These are phyloP conservation scores for Amphiprion clarkii DNA, from an alignment of 2,797 vertebrate genomes.

Conservation along the genomic window DNA sequence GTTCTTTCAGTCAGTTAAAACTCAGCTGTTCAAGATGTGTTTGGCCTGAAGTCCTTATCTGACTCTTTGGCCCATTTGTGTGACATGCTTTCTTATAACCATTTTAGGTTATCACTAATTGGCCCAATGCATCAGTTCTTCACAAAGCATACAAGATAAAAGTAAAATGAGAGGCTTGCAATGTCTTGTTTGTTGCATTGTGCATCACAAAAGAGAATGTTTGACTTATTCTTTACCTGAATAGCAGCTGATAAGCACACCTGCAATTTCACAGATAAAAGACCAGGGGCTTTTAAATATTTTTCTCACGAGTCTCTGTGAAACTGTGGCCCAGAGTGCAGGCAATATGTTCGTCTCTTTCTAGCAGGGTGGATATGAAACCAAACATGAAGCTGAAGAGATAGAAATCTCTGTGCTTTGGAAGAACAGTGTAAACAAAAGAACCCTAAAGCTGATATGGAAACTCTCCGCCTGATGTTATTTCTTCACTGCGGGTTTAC, in stretches of 20 bases:
- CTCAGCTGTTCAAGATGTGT: background rate
- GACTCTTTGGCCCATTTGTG: background rate
- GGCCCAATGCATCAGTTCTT: slow-evolving; percentile 4
- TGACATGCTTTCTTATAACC: background rate
- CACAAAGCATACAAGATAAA: slow-evolving; percentile 13
- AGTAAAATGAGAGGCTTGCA: background rate
- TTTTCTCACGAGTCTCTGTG: background rate
- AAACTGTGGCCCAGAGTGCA: background rate
- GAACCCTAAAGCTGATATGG: slow-evolving; percentile 7
- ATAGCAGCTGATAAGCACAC: slow-evolving; percentile 30
- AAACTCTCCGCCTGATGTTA: slow-evolving; percentile 1
- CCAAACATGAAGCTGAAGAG: slow-evolving; percentile 22
- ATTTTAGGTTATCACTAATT: slow-evolving; percentile 27
- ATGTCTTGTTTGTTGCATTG: background rate
- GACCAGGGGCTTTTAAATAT: slow-evolving; percentile 16
- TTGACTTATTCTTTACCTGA: slow-evolving; percentile 7
- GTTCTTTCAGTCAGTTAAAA: background rate
- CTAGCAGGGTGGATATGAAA: background rate
- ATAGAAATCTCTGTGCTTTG: slow-evolving; percentile 27
- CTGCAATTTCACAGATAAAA: slow-evolving; percentile 32
- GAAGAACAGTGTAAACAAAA: slow-evolving; percentile 40
- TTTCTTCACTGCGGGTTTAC: slow-evolving; percentile 1
- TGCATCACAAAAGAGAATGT: slow-evolving; percentile 2
- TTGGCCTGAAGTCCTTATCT: background rate
- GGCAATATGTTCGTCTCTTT: background rate